Evolutionary conservation across 2,797 vertebrate species (phyloP).

Genomic region (Mormyrus proboscirostris): DNA sequence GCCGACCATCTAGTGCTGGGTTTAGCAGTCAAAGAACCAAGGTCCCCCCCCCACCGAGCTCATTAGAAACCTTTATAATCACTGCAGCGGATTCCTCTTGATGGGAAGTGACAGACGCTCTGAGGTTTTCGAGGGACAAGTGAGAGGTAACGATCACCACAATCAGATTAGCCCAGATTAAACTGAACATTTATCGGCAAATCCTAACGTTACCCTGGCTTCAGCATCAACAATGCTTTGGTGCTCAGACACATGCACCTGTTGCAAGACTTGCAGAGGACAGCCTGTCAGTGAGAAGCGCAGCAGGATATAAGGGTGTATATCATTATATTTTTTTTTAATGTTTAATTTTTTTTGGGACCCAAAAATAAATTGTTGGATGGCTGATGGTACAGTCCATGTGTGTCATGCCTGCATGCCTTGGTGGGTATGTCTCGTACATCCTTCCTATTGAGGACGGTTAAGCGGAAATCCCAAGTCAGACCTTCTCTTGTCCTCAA

Average conservation of each 20-base stretch:
- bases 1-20: slow-evolving; percentile 22
- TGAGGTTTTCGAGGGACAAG: slow-evolving; percentile 57
- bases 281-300: not conserved
- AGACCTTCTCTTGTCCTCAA: not conserved
- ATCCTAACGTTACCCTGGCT: slow-evolving; percentile 7
- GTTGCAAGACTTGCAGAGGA: not conserved
- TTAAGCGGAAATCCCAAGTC: not conserved
- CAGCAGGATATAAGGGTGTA: not conserved
- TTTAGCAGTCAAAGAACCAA: slow-evolving; percentile 31
- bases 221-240: not conserved
- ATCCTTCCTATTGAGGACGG: not conserved
- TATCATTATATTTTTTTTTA: not conserved
- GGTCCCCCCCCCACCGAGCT: slow-evolving; percentile 40
- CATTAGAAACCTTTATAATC: slow-evolving; percentile 58
- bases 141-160: slow-evolving; percentile 48
- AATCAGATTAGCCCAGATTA: slow-evolving; percentile 60
- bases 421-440: not conserved
- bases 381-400: not conserved
- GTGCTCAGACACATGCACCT: not conserved
- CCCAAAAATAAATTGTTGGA: not conserved
- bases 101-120: slow-evolving; percentile 67
- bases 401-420: not conserved
- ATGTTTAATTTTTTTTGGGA: not conserved
- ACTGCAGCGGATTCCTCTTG: slow-evolving; percentile 51
- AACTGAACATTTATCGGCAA: slow-evolving; percentile 6